These are phyloP conservation scores for Staurois parvus DNA, from an alignment of 2,797 vertebrate genomes.

Conservation along the genomic window DNA sequence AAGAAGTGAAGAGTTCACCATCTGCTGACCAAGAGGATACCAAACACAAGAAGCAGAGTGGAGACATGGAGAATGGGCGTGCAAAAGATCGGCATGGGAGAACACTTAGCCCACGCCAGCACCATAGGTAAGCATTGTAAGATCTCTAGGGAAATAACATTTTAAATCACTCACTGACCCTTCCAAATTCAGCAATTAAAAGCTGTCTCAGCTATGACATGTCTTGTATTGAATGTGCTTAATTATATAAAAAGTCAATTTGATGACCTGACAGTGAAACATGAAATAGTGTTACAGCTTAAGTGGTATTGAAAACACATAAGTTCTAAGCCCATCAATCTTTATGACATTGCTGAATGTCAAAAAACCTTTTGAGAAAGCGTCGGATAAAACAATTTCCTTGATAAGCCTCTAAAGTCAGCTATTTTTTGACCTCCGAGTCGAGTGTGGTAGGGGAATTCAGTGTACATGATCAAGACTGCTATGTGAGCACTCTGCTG, in stretches of 20 bases:
- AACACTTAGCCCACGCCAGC: constrained; percentile 11
- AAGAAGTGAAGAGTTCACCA: constrained; percentile 1
- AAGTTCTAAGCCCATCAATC: neutral
- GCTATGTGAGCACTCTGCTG: constrained; percentile 17
- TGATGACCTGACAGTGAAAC: constrained; percentile 21
- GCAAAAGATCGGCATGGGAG: constrained; percentile 19
- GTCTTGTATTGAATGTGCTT: neutral
- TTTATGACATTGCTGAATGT: constrained; percentile 17
- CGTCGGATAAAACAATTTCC: constrained; percentile 11
- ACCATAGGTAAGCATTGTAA: constrained; percentile 27
- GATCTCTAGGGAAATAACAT: no score
- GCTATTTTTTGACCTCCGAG: constrained; percentile 30
- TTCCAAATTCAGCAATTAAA: neutral
- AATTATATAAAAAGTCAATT: constrained; percentile 11
- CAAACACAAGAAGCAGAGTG: constrained; percentile 24
- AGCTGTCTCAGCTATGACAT: neutral
- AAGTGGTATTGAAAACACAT: neutral
- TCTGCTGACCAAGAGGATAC: constrained; percentile 24
- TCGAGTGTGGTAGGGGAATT: neutral
- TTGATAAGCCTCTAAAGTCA: constrained; percentile 18
- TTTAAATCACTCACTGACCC: neutral
- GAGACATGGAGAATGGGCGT: constrained; percentile 8
- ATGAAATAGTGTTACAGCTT: constrained; percentile 6
- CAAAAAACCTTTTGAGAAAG: neutral
- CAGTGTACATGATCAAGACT: neutral